Conservation (phyloP, 2,113 vertebrate genomes). For the Myxocyprinus asiaticus region DNA sequence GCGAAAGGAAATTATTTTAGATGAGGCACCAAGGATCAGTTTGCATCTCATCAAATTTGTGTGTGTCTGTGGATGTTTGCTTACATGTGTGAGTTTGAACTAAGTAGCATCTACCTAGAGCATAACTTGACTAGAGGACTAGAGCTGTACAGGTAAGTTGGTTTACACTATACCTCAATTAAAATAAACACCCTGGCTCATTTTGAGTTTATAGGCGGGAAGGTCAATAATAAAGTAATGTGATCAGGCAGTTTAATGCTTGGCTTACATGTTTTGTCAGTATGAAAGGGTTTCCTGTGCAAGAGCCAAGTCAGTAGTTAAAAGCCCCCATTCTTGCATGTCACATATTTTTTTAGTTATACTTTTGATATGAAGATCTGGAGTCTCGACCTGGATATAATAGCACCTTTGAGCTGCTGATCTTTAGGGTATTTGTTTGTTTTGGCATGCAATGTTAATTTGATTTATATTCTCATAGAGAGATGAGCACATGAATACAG, state of each 20-base stretch:
- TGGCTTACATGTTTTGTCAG: slow-evolving; percentile 20
- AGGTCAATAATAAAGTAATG: slow-evolving; percentile 28
- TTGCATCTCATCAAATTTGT: not conserved
- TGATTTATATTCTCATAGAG: slow-evolving; percentile 57
- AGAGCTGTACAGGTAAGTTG: slow-evolving; percentile 29
- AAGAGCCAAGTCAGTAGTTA: slow-evolving; percentile 14
- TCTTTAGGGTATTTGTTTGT: slow-evolving; percentile 26
- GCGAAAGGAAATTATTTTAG: slow-evolving; percentile 10
- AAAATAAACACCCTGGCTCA: slow-evolving; percentile 60
- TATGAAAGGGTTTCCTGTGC: not conserved
- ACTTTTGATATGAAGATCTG: not conserved
- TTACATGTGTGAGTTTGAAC: not conserved
- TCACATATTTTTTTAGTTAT: slow-evolving; percentile 3
- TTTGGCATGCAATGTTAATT: slow-evolving; percentile 56
- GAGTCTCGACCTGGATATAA: not conserved
- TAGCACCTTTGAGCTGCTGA: not conserved
- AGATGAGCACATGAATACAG: slow-evolving; percentile 47
- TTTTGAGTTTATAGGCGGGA: slow-evolving; percentile 5
- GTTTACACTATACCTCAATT: slow-evolving; percentile 43
- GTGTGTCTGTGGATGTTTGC: not conserved
- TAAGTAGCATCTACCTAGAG: slow-evolving; percentile 31
- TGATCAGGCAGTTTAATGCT: slow-evolving; percentile 11
- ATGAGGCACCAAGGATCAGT: not conserved
- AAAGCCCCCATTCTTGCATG: not conserved
- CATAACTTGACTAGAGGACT: slow-evolving; percentile 36